A percentile compares a stretch with the other conserved stretches of the same genome.
These are phyloP conservation scores for Rhipidura dahli DNA, from an alignment of 2,113 vertebrate genomes.

Conservation along the genomic window DNA sequence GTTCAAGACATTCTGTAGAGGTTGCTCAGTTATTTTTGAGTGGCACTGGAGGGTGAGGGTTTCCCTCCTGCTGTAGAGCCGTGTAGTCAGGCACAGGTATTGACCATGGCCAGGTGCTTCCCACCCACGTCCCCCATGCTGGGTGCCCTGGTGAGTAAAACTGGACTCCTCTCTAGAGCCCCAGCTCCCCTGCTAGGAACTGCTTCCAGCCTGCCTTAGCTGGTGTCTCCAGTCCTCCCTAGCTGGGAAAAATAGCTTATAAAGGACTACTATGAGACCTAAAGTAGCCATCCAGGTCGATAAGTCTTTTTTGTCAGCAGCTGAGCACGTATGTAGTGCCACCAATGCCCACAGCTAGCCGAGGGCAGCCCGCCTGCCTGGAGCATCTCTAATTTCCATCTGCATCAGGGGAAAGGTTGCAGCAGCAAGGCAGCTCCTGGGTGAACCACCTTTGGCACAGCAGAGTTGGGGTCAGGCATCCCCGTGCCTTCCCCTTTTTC, in stretches of 20 bases:
- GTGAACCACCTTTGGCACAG: background rate
- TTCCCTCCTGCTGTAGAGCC: background rate
- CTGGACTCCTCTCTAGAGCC: background rate
- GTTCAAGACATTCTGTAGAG: background rate
- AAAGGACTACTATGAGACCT: background rate
- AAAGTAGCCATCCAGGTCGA: background rate
- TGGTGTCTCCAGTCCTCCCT: background rate
- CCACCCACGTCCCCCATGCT: rapidly evolving
- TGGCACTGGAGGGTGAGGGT: background rate
- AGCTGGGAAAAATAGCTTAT: background rate
- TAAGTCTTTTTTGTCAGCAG: background rate
- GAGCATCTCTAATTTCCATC: background rate
- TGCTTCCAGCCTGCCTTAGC: background rate
- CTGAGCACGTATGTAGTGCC: rapidly evolving
- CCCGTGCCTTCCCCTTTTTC: background rate
- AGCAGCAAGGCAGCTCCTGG: background rate
- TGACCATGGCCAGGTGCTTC: background rate
- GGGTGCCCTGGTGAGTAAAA: background rate
- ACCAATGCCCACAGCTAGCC: background rate
- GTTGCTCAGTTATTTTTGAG: background rate
- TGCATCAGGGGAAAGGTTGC: background rate
- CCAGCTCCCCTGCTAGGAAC: background rate
- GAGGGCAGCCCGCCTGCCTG: rapidly evolving
- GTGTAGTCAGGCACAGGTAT: background rate
- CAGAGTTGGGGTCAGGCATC: background rate